These are phyloP conservation scores for Griposia aprilina DNA, from an alignment of 2,888 invertebrate genomes.

Conservation along the genomic window DNA sequence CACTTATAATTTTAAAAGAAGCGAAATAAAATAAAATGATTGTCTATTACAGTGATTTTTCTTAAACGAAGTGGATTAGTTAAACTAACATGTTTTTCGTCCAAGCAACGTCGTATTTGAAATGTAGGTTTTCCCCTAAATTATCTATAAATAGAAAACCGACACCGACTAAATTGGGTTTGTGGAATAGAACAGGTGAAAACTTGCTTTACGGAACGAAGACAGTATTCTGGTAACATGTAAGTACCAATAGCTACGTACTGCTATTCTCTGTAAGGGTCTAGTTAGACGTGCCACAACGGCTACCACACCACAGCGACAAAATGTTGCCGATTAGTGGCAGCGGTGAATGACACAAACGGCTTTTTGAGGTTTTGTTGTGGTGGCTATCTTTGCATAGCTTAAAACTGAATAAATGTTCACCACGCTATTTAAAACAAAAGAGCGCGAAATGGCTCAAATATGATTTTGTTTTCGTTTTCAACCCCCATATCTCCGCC, in stretches of 20 bases:
- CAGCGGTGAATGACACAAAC: not conserved
- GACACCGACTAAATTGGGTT: conserved; percentile 51
- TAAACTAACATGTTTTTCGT: not conserved
- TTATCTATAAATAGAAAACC: conserved; percentile 10
- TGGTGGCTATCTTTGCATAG: not conserved
- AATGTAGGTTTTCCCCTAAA: not conserved
- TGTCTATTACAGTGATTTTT: not conserved
- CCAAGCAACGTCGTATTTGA: not conserved
- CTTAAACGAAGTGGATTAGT: not conserved
- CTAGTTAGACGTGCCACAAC: not conserved
- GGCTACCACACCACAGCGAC: not conserved
- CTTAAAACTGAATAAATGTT: too few relatives aligned
- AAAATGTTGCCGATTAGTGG: not conserved
- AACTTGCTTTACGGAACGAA: conserved; percentile 33
- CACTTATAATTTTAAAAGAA: not conserved
- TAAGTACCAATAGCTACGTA: not conserved
- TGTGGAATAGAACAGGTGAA: conserved; percentile 44
- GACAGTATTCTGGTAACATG: conserved; percentile 7
- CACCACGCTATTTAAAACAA: too few relatives aligned
- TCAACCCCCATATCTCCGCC: too few relatives aligned
- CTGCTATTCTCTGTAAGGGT: not conserved
- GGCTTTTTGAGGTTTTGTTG: not conserved
- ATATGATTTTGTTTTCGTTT: too few relatives aligned
- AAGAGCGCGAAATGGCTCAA: too few relatives aligned
- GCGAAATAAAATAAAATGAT: not conserved